Evolutionary conservation across 2,113 vertebrate species (phyloP), one percentile per base, ranked within the genome.

Genomic region (Alosa alosa): DNA sequence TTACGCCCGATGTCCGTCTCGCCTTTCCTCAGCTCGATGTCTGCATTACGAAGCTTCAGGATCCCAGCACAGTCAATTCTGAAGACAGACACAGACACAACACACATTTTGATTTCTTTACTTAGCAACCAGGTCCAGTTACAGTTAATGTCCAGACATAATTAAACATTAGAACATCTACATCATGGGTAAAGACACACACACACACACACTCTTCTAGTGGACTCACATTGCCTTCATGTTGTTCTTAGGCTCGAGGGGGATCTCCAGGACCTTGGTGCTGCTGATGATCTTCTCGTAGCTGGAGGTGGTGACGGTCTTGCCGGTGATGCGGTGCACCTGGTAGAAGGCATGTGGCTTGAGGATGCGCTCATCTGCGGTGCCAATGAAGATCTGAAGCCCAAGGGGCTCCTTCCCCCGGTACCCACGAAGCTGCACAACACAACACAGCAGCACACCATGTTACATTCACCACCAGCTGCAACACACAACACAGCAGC

Each of bases 261-360:
- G 98, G 83, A 99, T 99, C 94, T 99, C 98, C 2, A 99, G 90
- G 57, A 99, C 96, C 88, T 99, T 99, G 94, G 97, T 99, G 94
- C 97, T 96, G 86, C 96, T 94, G 45, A 99, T 88, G 0, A 98
- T 95, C 93, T 98, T 99, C 95, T 99, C 98, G 0, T 95, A 98
- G 95, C 98, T 99, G 94, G 96, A 98, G 94, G 98, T 99, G 55
- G 97, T 99, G 57, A 99, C 98, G 0, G 98, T 99, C 84, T 99
- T 99, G 10, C 98, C 98, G 0, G 98, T 99, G 92, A 99, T 99
- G 88, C 98, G 97, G 89, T 99, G 98, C 22, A 99, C 98, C 92
- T 99, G 98, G 90, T 99, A 99, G 93, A 99, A 99, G 88, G 98
- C 98, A 0, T 99, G 98, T 1, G 98, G 98, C 87, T 99, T 99